These are phyloP conservation scores for Orestias chungarensis DNA, from an alignment of 2,797 vertebrate genomes.

Conservation along the genomic window DNA sequence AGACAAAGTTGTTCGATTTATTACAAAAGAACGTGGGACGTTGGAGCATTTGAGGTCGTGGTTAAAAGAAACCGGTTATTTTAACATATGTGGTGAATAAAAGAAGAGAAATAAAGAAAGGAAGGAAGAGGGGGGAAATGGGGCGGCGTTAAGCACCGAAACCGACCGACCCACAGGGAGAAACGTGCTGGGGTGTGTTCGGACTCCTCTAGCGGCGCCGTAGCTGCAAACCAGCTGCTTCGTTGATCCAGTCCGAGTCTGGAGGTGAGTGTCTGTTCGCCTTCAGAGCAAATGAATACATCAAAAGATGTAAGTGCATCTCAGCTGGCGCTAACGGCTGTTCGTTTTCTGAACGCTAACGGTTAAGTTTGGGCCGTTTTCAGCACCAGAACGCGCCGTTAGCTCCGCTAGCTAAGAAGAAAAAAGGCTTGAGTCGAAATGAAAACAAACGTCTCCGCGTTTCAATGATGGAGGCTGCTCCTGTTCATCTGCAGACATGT, in stretches of 20 bases:
- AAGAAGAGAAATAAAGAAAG: conserved; percentile 2
- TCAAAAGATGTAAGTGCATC: too few species aligned
- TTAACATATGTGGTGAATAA: conserved; percentile 46
- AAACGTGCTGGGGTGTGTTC: conserved; percentile 29
- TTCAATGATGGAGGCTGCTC: neutral
- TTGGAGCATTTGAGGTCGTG: conserved; percentile 20
- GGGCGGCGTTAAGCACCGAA: conserved; percentile 21
- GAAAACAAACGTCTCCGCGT: neutral
- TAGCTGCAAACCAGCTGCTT: neutral
- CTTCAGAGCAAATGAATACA: too few species aligned
- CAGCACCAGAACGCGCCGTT: neutral
- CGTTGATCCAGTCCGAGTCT: neutral
- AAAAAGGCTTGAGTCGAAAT: too few species aligned
- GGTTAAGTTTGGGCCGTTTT: too few species aligned
- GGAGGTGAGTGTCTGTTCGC: conserved; percentile 29
- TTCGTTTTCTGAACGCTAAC: too few species aligned
- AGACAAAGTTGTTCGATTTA: conserved; percentile 28
- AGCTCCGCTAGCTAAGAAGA: conserved; percentile 11
- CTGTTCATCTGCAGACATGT: neutral
- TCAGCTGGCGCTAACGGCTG: too few species aligned
- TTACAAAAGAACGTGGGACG: neutral
- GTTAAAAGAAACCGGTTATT: conserved; percentile 2
- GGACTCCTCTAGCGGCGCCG: conserved; percentile 12
- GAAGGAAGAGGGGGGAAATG: too few species aligned
- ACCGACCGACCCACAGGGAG: conserved; percentile 1